Percentiles rank a stretch among this genome's conserved stretches.
Evolutionary conservation across 1,140 invertebrate species (phyloP).

Genomic region (Hypothenemus hampei): DNA sequence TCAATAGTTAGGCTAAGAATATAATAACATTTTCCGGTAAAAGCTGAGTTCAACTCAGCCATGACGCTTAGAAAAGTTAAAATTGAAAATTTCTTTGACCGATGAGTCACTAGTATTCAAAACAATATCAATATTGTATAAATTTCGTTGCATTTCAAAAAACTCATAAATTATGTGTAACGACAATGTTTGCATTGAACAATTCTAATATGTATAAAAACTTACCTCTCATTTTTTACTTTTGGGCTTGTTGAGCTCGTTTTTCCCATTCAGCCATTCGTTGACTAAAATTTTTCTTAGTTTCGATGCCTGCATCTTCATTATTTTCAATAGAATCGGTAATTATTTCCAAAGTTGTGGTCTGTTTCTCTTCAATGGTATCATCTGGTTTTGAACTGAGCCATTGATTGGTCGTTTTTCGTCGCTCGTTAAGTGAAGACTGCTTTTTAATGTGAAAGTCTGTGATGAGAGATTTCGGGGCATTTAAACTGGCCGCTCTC

Average conservation of each 20-base stretch:
- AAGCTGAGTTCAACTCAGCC: too few relatives aligned
- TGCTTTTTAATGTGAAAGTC: constrained; percentile 35
- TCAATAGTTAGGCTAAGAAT: too few relatives aligned
- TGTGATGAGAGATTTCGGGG: constrained; percentile 22
- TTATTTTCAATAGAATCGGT: constrained; percentile 33
- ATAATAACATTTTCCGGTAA: too few relatives aligned
- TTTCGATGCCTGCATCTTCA: constrained; percentile 48
- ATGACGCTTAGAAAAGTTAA: too few relatives aligned
- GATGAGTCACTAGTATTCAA: too few relatives aligned
- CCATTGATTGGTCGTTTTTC: constrained; percentile 38
- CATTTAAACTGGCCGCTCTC: constrained; percentile 34
- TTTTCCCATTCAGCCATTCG: constrained; percentile 69
- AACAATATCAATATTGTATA: too few relatives aligned
- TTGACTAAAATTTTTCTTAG: constrained; percentile 66
- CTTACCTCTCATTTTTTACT: constrained; percentile 32
- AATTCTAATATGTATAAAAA: too few relatives aligned
- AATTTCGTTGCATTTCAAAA: too few relatives aligned
- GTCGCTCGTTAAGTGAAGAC: constrained; percentile 31
- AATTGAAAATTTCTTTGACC: too few relatives aligned
- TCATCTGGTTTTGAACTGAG: constrained; percentile 34
- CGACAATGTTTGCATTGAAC: too few relatives aligned
- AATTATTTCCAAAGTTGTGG: constrained; percentile 32
- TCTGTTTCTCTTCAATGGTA: constrained; percentile 24
- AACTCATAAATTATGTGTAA: too few relatives aligned
- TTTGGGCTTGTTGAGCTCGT: constrained; percentile 59